Conservation (phyloP, 2,797 vertebrate species). For the Tauraco hartlaubi region DNA sequence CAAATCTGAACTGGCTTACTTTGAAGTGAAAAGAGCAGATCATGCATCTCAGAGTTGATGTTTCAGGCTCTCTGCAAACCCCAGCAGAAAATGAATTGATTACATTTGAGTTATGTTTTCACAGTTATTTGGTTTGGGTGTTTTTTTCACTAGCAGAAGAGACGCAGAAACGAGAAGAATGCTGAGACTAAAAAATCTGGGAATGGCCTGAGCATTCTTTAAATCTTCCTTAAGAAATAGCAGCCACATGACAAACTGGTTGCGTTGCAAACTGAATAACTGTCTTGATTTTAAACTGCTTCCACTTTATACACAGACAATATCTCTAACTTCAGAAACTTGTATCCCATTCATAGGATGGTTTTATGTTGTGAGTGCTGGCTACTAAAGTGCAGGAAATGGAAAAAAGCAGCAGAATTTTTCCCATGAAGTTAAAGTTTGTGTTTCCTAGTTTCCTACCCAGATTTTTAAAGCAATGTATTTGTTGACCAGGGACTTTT, state of each 20-base stretch:
- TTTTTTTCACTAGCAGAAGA: not conserved
- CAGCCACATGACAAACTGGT: not conserved
- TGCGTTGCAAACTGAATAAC: not conserved
- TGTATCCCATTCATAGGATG: conserved; percentile 6
- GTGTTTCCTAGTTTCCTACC: conserved; percentile 41
- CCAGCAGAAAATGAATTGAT: not conserved
- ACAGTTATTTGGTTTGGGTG: not conserved
- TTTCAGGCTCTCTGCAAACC: not conserved
- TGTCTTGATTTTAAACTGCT: conserved; percentile 24
- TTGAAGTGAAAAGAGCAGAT: not conserved
- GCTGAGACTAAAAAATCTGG: not conserved
- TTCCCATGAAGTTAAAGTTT: conserved; percentile 46
- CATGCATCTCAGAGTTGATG: not conserved
- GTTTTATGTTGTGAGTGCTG: not conserved
- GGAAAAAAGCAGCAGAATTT: not conserved
- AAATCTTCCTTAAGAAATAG: not conserved
- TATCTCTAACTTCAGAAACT: conserved; percentile 2
- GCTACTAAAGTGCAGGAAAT: not conserved
- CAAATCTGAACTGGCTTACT: not conserved
- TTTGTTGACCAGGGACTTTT: conserved; percentile 5
- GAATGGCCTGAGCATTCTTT: not conserved
- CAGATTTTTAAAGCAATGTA: not conserved
- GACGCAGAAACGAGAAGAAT: not conserved
- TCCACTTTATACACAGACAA: conserved; percentile 20
- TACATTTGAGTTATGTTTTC: not conserved